Evolutionary conservation across 2,888 invertebrate species (phyloP).

Genomic region (Athetis lepigone): DNA sequence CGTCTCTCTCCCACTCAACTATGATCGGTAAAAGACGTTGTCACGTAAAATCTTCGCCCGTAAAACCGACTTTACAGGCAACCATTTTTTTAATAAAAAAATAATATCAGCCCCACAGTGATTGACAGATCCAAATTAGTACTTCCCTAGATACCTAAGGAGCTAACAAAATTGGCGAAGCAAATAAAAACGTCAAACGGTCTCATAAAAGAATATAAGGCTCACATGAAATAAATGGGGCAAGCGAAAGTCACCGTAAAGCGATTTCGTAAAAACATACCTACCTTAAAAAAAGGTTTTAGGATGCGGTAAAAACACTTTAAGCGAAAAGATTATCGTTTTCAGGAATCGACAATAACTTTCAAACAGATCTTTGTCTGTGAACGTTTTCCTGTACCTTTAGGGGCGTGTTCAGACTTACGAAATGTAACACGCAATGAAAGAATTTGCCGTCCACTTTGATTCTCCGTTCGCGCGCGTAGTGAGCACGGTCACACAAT

Average conservation of each 20-base stretch:
- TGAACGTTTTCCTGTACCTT: conserved; percentile 18
- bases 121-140: too few relatives aligned
- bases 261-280: conserved; percentile 46
- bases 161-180: conserved; percentile 13
- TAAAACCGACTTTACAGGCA: too few relatives aligned
- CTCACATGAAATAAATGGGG: conserved; percentile 45
- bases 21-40: too few relatives aligned
- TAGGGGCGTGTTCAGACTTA: too few relatives aligned
- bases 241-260: conserved; percentile 36
- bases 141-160: background rate
- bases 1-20: too few relatives aligned
- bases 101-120: too few relatives aligned
- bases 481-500: too few relatives aligned
- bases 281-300: conserved; percentile 39
- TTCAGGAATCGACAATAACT: conserved; percentile 44
- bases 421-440: too few relatives aligned
- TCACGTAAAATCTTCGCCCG: too few relatives aligned
- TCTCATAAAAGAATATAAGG: conserved; percentile 31
- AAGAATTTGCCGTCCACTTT: too few relatives aligned
- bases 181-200: conserved; percentile 11
- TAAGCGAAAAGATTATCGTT: conserved; percentile 43
- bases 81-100: too few relatives aligned
- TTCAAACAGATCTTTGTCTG: conserved; percentile 50
- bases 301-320: conserved; percentile 46
- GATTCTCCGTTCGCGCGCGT: too few relatives aligned